These are phyloP conservation scores for Drosophila lini DNA, from an alignment of 1,140 invertebrate genomes.

Conservation along the genomic window DNA sequence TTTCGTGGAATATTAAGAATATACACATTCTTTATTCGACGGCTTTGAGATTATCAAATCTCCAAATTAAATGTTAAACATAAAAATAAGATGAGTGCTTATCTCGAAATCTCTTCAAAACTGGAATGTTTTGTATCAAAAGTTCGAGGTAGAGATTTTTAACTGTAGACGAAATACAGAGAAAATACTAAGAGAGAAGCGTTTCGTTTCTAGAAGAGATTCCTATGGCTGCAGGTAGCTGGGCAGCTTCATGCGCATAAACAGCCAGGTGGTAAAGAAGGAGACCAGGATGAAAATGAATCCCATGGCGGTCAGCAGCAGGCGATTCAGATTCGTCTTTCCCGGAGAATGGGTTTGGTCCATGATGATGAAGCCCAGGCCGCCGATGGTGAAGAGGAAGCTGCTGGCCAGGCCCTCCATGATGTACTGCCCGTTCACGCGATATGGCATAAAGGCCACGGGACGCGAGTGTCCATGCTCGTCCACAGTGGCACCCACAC, in stretches of 20 bases:
- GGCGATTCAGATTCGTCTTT: constrained; percentile 96
- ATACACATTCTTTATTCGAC: not conserved
- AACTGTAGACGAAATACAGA: constrained; percentile 1
- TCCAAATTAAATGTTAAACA: not conserved
- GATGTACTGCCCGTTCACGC: constrained; percentile 99
- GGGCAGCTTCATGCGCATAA: constrained; percentile 99
- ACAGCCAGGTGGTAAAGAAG: constrained; percentile 98
- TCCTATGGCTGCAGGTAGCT: constrained; percentile 87
- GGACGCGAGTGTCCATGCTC: constrained; percentile 97
- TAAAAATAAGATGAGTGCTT: constrained; percentile 1
- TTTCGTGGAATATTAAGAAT: not conserved
- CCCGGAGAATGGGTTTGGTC: constrained; percentile 96
- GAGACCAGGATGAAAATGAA: constrained; percentile 97
- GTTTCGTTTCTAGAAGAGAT: constrained; percentile 10
- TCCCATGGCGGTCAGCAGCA: constrained; percentile 96
- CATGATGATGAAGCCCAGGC: constrained; percentile 97
- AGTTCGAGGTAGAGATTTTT: constrained; percentile 15
- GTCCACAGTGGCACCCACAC: constrained; percentile 98
- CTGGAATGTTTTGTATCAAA: constrained; percentile 5
- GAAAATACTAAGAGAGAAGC: constrained; percentile 46
- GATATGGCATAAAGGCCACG: constrained; percentile 98
- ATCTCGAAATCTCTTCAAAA: constrained; percentile 1
- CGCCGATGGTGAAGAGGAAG: constrained; percentile 97
- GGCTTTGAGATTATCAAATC: too few species aligned
- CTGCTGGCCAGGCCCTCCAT: constrained; percentile 99